These are phyloP conservation scores for Apolygus lucorum DNA, from an alignment of 1,140 invertebrate genomes.

Conservation along the genomic window DNA sequence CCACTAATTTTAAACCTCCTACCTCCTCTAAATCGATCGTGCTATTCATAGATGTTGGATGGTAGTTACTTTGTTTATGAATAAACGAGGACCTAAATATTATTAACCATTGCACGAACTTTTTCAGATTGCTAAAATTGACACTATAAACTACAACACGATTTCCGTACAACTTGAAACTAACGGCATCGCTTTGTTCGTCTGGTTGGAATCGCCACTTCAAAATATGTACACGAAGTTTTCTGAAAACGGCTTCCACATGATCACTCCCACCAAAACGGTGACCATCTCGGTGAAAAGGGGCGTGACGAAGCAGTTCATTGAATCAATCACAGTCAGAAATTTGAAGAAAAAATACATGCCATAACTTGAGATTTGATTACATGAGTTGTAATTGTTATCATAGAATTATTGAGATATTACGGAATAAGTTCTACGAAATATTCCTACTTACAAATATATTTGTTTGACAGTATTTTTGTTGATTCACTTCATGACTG, in stretches of 20 bases:
- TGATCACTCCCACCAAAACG: constrained; percentile 14
- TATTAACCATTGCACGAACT: not conserved
- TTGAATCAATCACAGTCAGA: not conserved
- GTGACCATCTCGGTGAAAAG: not conserved
- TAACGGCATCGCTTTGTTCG: constrained; percentile 47
- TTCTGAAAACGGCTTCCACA: constrained; percentile 54
- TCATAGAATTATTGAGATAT: too few species aligned
- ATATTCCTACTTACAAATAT: too few species aligned
- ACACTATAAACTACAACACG: not conserved
- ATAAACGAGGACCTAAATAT: not conserved
- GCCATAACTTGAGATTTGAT: too few species aligned
- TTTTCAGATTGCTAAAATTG: not conserved
- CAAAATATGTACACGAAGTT: constrained; percentile 44
- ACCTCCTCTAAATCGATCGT: too few species aligned
- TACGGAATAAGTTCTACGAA: too few species aligned
- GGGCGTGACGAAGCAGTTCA: not conserved
- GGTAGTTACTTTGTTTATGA: too few species aligned
- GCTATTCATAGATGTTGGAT: too few species aligned
- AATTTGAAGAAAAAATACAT: constrained; percentile 8
- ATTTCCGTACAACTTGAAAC: constrained; percentile 1
- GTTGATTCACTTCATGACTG: too few species aligned
- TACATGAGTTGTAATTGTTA: too few species aligned
- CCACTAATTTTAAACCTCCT: too few species aligned
- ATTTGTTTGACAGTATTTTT: too few species aligned
- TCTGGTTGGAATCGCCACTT: constrained; percentile 48